Conservation (phyloP, 30 jellyfish, hydroid and myxozoan genomes). For the Hydractinia symbiolongicarpus region DNA sequence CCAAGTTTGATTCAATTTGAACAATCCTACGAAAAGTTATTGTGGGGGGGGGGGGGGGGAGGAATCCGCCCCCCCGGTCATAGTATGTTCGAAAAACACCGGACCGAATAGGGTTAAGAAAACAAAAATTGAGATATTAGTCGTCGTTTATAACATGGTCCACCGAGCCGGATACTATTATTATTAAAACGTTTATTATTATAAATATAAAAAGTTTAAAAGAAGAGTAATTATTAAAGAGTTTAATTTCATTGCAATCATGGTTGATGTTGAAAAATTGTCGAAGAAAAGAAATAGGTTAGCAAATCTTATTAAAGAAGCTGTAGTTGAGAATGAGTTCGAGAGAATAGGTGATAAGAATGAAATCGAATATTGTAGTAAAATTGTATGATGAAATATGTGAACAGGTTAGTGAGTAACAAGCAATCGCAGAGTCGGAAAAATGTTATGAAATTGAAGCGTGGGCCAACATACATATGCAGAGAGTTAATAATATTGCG, state of each 20-base stretch:
- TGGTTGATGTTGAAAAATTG: background rate
- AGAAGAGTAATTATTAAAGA: background rate
- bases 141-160: conserved; percentile 6
- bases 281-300: background rate
- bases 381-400: background rate
- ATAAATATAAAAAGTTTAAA: background rate
- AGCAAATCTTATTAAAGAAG: background rate
- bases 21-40: too few relatives aligned
- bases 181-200: too few relatives aligned
- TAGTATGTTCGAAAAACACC: too few relatives aligned
- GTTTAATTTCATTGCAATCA: too few relatives aligned
- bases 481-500: background rate
- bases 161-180: background rate
- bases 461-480: background rate
- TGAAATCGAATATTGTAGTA: background rate
- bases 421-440: background rate
- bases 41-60: too few relatives aligned
- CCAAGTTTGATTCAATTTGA: too few relatives aligned
- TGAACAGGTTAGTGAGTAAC: background rate
- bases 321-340: background rate
- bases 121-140: background rate
- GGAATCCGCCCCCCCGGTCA: too few relatives aligned
- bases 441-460: background rate
- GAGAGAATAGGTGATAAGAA: background rate
- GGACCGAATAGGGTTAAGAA: too few relatives aligned